Base-by-base conservation (phyloP, 1,140 invertebrate species). In the Scaptodrosophila lebanonensis region DNA sequence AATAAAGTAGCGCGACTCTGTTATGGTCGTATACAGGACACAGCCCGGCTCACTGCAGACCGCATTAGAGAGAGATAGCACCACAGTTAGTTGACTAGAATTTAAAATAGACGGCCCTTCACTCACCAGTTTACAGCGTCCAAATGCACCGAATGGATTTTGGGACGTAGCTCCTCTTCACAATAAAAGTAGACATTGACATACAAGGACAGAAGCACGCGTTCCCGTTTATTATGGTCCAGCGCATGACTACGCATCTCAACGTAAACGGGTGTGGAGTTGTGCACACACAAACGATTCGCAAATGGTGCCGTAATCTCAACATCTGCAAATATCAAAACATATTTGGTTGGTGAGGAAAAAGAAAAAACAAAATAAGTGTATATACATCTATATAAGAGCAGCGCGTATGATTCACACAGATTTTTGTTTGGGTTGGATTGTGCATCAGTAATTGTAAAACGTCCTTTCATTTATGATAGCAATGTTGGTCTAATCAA, bases 121-220 rank as follows among this genome's bases (percentile, higher is more conserved):
- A 1, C 54, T 60, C 15, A 86, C 84, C 84, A 68, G 32, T 68
- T 77, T 6, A 86, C 71, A 0, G 84, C 52, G 60, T 86, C 84
- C 20, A 86, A 32, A 40, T 86, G 73, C 30, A 86, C 82, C 1
- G 84, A 85, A 30, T 86, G 83, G 53, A 71, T 58, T 4, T 72
- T 68, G 2, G 76, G 83, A 0, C 69, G 48, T 25, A 75, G 13
- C 11, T 85, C 82, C 43, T 84, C 79, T 12, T 86, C 84, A 30
- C 83, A 76, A 17, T 67, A 86, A 48, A 73, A 86, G 27, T 86
- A 86, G 2, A 86, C 64, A 50, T 86, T 86, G 9, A 86, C 71
- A 22, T 86, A 84, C 4, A 77, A 32, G 0, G 84, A 82, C 1
- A 83, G 38, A 13, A 86, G 51, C 7, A 70, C 73, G 6, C 66